Conservation (phyloP, 2,113 vertebrate species). For the Coracopsis vasa region DNA sequence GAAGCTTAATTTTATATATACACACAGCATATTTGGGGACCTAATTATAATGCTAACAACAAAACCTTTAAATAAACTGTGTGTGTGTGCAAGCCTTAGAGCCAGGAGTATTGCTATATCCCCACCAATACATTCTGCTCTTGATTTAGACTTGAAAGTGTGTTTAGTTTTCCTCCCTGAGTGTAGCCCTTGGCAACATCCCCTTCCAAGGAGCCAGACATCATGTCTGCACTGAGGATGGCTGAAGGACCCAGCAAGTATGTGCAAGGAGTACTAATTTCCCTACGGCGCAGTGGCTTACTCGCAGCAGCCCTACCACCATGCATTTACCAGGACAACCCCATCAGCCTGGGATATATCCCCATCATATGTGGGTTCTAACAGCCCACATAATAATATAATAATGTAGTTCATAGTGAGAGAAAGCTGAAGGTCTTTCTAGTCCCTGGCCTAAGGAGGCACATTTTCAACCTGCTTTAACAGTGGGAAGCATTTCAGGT, state of each 20-base stretch:
- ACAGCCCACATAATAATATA: neutral
- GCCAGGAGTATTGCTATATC: neutral
- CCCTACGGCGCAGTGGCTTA: rapidly evolving
- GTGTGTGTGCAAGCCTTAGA: rapidly evolving
- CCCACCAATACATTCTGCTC: neutral
- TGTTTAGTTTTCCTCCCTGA: neutral
- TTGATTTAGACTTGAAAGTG: constrained; percentile 13
- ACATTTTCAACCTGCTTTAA: neutral
- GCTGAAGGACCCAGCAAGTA: neutral
- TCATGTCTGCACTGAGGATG: neutral
- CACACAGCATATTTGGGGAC: neutral
- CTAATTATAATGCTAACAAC: constrained; percentile 17
- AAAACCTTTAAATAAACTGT: constrained; percentile 9
- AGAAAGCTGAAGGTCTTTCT: neutral
- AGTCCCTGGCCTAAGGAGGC: rapidly evolving
- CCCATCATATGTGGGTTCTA: neutral
- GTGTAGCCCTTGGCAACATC: neutral
- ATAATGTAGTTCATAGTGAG: rapidly evolving
- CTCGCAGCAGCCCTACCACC: neutral
- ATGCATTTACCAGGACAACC: too few relatives aligned
- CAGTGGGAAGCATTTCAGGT: neutral
- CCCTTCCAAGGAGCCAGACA: neutral
- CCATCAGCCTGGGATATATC: neutral
- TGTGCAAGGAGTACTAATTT: neutral
- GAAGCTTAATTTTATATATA: constrained; percentile 13